Percentiles rank a stretch among this genome's conserved stretches.
Conservation (phyloP, 2,113 vertebrate genomes). For the Stictonetta naevosa region DNA sequence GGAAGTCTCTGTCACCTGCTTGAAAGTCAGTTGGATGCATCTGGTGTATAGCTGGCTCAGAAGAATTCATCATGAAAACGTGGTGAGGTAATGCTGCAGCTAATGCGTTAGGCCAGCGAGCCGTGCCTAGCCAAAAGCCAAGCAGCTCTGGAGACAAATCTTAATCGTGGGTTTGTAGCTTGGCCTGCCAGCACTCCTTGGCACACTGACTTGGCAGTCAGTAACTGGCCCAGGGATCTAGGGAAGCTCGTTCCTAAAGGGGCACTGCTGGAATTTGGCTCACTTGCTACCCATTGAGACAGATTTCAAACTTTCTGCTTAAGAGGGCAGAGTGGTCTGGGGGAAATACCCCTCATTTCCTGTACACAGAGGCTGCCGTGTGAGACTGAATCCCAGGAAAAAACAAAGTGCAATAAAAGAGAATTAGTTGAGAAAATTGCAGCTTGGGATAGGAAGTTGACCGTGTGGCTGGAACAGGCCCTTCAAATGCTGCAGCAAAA, state of each 20-base stretch:
- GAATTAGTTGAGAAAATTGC: not conserved
- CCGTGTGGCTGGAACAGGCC: accelerated
- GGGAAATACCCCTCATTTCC: not conserved
- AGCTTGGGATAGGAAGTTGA: not conserved
- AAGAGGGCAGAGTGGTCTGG: not conserved
- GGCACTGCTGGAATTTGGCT: not conserved
- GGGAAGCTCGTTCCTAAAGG: not conserved
- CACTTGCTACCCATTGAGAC: not conserved
- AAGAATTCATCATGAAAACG: accelerated
- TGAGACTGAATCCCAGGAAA: not conserved
- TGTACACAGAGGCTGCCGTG: not conserved
- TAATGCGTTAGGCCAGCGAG: accelerated
- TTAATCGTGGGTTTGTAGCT: accelerated
- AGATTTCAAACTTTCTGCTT: not conserved
- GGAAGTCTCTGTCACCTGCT: not conserved
- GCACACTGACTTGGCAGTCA: not conserved
- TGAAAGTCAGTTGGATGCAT: not conserved
- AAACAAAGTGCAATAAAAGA: not conserved
- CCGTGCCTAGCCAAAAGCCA: accelerated
- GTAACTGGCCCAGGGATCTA: not conserved
- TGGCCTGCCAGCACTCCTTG: not conserved
- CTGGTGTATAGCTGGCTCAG: accelerated
- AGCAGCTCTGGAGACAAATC: not conserved
- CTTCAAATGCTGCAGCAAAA: not conserved
- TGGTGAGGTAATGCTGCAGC: not conserved